These are phyloP conservation scores for Caenorhabditis sp. DNA, from an alignment of 2,888 invertebrate species.

Conservation along the genomic window DNA sequence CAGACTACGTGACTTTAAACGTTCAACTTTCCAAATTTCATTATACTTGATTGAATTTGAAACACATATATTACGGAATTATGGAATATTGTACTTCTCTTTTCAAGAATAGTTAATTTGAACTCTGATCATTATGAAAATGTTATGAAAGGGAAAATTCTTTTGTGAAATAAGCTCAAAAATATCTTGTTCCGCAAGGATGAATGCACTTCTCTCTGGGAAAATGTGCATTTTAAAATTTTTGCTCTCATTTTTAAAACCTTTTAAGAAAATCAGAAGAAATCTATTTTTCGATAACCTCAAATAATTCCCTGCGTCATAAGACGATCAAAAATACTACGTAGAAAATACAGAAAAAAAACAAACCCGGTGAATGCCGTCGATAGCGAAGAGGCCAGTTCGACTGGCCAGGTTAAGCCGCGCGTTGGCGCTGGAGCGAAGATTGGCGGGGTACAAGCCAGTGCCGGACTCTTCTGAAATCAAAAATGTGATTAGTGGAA, in stretches of 20 bases:
- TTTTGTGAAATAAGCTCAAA: too few species aligned
- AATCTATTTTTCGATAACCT: too few species aligned
- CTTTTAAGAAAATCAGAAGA: constrained; percentile 5
- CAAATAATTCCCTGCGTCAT: not conserved
- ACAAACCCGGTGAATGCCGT: constrained; percentile 27
- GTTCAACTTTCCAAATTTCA: too few species aligned
- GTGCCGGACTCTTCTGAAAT: constrained; percentile 54
- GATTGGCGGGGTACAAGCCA: constrained; percentile 56
- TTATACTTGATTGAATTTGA: too few species aligned
- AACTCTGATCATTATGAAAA: not conserved
- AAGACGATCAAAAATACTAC: not conserved
- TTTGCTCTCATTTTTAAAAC: not conserved
- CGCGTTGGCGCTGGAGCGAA: constrained; percentile 44
- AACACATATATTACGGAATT: too few species aligned
- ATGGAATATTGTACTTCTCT: too few species aligned
- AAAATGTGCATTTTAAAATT: not conserved
- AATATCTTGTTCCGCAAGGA: not conserved
- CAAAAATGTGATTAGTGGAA: too few species aligned
- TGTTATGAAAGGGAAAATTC: not conserved
- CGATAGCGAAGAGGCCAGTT: constrained; percentile 41
- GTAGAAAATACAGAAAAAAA: not conserved
- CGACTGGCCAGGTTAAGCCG: constrained; percentile 42
- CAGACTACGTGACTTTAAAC: too few species aligned
- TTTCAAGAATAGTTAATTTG: too few species aligned
- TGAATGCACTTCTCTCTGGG: not conserved